Conservation (phyloP, 2,888 invertebrate species). For the Euphydryas editha region DNA sequence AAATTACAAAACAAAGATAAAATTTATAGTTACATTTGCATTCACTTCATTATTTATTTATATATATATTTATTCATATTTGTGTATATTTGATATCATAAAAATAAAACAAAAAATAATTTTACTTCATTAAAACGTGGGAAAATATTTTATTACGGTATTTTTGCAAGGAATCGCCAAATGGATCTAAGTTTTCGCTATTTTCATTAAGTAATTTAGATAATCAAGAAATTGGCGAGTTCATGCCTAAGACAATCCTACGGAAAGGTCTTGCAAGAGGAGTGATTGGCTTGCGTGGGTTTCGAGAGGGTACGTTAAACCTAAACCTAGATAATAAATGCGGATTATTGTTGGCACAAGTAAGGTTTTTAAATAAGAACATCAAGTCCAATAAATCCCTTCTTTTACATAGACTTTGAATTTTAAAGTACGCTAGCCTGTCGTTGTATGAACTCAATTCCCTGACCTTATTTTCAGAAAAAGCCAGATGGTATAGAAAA, state of each 20-base stretch:
- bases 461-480: background rate
- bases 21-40: too few relatives aligned
- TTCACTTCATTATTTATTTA: too few relatives aligned
- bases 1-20: background rate
- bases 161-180: background rate
- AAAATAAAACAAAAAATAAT: too few relatives aligned
- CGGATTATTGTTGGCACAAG: background rate
- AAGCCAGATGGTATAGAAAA: background rate
- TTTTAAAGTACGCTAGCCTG: background rate
- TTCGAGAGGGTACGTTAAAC: background rate
- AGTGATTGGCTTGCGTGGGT: background rate
- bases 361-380: background rate
- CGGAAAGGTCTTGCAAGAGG: background rate
- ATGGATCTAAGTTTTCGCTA: background rate
- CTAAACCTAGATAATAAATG: background rate
- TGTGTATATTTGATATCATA: too few relatives aligned
- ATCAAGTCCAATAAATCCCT: too few relatives aligned
- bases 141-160: background rate
- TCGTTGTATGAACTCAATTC: background rate
- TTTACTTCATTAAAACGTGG: background rate
- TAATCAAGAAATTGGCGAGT: background rate
- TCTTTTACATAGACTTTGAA: background rate
- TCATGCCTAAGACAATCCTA: background rate
- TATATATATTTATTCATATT: background rate
- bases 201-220: background rate